Conservation (phyloP, 2,113 vertebrate genomes). For the Lepisosteus oculatus region DNA sequence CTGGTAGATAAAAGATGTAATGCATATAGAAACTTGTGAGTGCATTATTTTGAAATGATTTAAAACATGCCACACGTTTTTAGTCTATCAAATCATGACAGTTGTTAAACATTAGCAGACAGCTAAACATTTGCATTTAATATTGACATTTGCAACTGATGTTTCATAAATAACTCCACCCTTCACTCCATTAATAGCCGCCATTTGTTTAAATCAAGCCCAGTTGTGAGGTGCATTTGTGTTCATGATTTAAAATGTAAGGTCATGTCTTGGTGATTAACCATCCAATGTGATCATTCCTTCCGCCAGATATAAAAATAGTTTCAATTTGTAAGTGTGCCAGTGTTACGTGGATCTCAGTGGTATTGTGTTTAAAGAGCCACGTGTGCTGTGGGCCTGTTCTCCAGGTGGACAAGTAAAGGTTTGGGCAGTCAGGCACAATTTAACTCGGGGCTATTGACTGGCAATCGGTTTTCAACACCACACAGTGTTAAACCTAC, state of each 20-base stretch:
- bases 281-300: not conserved
- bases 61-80: too few relatives aligned
- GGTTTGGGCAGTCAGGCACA: not conserved
- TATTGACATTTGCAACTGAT: too few relatives aligned
- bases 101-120: too few relatives aligned
- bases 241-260: not conserved
- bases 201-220: not conserved
- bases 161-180: too few relatives aligned
- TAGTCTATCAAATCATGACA: too few relatives aligned
- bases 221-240: not conserved
- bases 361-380: slow-evolving; percentile 20
- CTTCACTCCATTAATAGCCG: not conserved
- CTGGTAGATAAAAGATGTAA: too few relatives aligned
- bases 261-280: not conserved
- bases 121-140: too few relatives aligned
- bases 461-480: slow-evolving; percentile 20
- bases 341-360: not conserved
- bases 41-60: too few relatives aligned
- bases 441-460: slow-evolving; percentile 11
- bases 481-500: slow-evolving; percentile 3
- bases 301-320: too few relatives aligned
- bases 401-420: not conserved
- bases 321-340: too few relatives aligned
- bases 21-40: too few relatives aligned
- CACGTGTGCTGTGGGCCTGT: not conserved